Percentiles rank a stretch among this genome's conserved stretches.
Evolutionary conservation across 2,888 invertebrate species (phyloP).

Genomic region (Elaeidobius kamerunicus): DNA sequence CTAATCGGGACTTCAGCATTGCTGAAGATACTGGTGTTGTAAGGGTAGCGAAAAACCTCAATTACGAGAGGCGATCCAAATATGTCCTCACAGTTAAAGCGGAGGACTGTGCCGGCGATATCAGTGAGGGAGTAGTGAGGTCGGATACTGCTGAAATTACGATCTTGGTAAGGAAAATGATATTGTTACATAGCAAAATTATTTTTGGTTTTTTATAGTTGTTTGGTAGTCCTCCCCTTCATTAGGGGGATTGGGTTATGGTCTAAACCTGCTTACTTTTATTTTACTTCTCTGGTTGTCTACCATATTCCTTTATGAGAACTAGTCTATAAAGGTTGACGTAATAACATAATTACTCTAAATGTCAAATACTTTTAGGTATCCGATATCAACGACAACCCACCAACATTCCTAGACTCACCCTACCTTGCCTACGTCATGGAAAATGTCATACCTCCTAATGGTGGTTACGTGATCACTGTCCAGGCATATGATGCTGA

Average conservation of each 20-base stretch:
- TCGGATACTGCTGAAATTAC: slow-evolving; percentile 78
- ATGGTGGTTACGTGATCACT: slow-evolving; percentile 69
- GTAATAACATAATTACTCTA: too few species aligned
- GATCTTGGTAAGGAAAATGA: slow-evolving; percentile 55
- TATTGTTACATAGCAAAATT: neutral
- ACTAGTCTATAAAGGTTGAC: too few species aligned
- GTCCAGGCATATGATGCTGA: slow-evolving; percentile 90
- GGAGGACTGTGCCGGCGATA: slow-evolving; percentile 81
- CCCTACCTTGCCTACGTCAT: slow-evolving; percentile 91
- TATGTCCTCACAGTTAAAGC: slow-evolving; percentile 83
- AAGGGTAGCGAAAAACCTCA: slow-evolving; percentile 87
- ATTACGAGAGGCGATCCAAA: slow-evolving; percentile 85
- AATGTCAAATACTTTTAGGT: too few species aligned
- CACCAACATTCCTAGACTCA: slow-evolving; percentile 90
- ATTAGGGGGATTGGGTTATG: too few species aligned
- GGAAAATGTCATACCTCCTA: slow-evolving; percentile 85
- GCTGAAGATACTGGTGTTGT: slow-evolving; percentile 90
- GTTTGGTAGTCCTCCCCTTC: too few species aligned
- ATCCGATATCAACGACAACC: slow-evolving; percentile 91
- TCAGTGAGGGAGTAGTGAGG: slow-evolving; percentile 55
- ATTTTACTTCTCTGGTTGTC: too few species aligned
- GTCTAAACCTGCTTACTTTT: too few species aligned
- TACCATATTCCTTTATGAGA: too few species aligned
- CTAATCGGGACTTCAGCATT: slow-evolving; percentile 87
- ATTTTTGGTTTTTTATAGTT: neutral